Conservation (phyloP, 2,888 invertebrate genomes). For the Ypsolopha scabrella region DNA sequence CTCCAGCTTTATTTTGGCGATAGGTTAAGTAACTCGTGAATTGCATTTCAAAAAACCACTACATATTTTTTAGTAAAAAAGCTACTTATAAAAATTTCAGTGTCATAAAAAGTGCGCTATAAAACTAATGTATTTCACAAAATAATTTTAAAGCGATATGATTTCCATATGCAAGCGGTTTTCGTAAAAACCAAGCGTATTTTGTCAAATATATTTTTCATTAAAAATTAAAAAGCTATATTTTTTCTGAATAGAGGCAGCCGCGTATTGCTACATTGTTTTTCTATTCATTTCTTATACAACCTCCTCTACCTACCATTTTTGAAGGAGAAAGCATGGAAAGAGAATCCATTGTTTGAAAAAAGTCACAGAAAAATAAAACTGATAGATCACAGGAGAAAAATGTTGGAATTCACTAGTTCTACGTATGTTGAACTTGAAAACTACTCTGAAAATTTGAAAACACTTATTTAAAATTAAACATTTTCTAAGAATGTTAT, state of each 20-base stretch:
- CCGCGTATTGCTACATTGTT: not conserved
- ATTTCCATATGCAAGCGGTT: not conserved
- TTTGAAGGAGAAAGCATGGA: slow-evolving; percentile 69
- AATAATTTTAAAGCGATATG: not conserved
- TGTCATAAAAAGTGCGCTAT: not conserved
- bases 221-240: not conserved
- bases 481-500: no score
- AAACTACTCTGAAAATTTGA: no score
- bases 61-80: not conserved
- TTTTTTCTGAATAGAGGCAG: not conserved
- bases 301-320: slow-evolving; percentile 70
- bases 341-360: slow-evolving; percentile 63
- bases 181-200: slow-evolving; percentile 1
- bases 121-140: not conserved
- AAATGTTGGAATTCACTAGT: no score
- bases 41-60: not conserved
- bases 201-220: slow-evolving; percentile 6
- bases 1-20: slow-evolving; percentile 17
- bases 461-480: no score
- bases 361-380: slow-evolving; percentile 24
- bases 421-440: no score
- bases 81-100: not conserved
- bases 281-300: slow-evolving; percentile 54
- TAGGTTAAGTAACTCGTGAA: slow-evolving; percentile 8
- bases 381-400: slow-evolving; percentile 13